Conservation (phyloP, 1,140 invertebrate genomes). For the Dufourea novaeangliae region DNA sequence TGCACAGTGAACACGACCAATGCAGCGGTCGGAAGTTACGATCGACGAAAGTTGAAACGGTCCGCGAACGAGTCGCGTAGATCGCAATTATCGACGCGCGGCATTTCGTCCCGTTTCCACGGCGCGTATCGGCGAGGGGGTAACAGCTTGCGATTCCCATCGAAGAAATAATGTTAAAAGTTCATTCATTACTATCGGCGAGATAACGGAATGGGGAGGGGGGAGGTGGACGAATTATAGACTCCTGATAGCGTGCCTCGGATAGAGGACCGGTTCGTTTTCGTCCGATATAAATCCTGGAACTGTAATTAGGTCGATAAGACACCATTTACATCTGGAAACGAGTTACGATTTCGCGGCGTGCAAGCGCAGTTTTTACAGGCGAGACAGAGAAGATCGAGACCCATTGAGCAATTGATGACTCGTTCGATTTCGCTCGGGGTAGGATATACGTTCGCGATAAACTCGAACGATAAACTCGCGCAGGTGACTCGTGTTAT, state of each 20-base stretch:
- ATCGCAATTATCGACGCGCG: constrained; percentile 16
- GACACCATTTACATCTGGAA: constrained; percentile 57
- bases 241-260: constrained; percentile 61
- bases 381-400: constrained; percentile 16
- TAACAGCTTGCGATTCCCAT: constrained; percentile 48
- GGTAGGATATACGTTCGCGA: background rate
- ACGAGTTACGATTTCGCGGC: constrained; percentile 8
- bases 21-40: background rate
- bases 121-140: background rate
- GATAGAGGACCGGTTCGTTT: constrained; percentile 48
- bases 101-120: background rate
- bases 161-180: constrained; percentile 64
- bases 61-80: background rate
- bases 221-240: constrained; percentile 64
- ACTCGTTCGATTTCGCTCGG: constrained; percentile 12
- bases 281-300: constrained; percentile 53
- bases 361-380: constrained; percentile 12
- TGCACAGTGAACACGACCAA: background rate
- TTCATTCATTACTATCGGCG: constrained; percentile 61
- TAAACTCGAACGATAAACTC: constrained; percentile 2
- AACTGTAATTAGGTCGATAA: constrained; percentile 64
- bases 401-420: constrained; percentile 25
- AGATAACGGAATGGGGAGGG: no score
- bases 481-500: background rate
- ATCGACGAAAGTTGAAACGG: background rate